Conservation (phyloP, 2,113 vertebrate species). For the Nannospalax galili region DNA sequence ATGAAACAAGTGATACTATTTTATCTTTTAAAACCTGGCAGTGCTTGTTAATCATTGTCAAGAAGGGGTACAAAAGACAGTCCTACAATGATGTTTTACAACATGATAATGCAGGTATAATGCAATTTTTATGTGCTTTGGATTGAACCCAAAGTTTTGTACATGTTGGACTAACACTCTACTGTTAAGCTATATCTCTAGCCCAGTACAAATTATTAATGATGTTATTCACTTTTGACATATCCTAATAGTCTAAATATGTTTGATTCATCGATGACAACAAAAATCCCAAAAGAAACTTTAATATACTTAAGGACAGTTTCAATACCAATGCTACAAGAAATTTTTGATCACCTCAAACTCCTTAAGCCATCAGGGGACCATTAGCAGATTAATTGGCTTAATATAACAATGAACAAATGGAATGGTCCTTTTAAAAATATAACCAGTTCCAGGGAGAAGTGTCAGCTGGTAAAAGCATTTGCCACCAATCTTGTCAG, state of each 20-base stretch:
- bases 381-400: background rate
- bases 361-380: background rate
- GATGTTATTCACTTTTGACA: slow-evolving; percentile 4
- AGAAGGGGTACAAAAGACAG: background rate
- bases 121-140: background rate
- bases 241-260: slow-evolving; percentile 1
- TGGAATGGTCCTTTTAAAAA: background rate
- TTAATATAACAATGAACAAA: background rate
- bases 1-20: background rate
- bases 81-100: background rate
- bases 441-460: background rate
- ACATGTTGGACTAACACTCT: background rate
- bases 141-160: background rate
- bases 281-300: background rate
- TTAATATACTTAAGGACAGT: background rate
- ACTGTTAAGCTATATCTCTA: background rate
- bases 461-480: background rate
- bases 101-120: background rate
- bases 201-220: background rate
- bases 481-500: background rate
- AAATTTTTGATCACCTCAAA: background rate
- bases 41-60: background rate
- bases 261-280: background rate
- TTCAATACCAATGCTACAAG: background rate
- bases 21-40: background rate